Percentiles rank a stretch among this genome's conserved stretches.
These are phyloP conservation scores for Notolabrus celidotus DNA, from an alignment of 2,797 vertebrate genomes.

Conservation along the genomic window DNA sequence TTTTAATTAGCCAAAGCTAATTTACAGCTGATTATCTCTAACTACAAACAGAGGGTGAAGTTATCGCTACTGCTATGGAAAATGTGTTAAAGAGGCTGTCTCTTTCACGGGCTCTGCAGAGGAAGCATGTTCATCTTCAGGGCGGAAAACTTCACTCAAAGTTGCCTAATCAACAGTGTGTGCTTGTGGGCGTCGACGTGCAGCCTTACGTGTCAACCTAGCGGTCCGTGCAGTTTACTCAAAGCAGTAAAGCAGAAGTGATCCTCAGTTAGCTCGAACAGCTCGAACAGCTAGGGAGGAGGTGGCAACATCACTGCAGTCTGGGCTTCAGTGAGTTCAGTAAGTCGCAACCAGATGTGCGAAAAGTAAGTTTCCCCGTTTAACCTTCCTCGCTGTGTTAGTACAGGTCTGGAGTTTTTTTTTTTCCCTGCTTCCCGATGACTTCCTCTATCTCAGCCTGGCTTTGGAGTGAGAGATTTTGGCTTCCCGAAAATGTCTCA, in stretches of 20 bases:
- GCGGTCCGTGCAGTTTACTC: slow-evolving; percentile 30
- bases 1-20: no score
- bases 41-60: no score
- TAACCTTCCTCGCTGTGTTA: neutral
- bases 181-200: slow-evolving; percentile 72
- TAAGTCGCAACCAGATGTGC: slow-evolving; percentile 30
- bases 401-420: neutral
- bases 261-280: slow-evolving; percentile 17
- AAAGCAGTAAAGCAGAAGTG: slow-evolving; percentile 33
- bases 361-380: neutral
- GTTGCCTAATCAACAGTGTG: slow-evolving; percentile 28
- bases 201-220: slow-evolving; percentile 31
- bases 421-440: slow-evolving; percentile 54
- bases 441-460: slow-evolving; percentile 86
- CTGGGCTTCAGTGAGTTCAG: neutral
- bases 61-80: no score
- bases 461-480: slow-evolving; percentile 95
- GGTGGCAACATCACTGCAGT: slow-evolving; percentile 22
- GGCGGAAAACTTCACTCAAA: slow-evolving; percentile 24
- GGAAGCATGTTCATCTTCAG: neutral
- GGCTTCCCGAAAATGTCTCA: slow-evolving; percentile 93
- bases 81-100: no score
- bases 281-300: slow-evolving; percentile 1
- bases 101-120: accelerated
- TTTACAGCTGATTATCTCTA: no score